A percentile compares a stretch with the other conserved stretches of the same genome.
These are phyloP conservation scores for Cyanoramphus novaezelandiae DNA, from an alignment of 2,113 vertebrate genomes.

Conservation along the genomic window DNA sequence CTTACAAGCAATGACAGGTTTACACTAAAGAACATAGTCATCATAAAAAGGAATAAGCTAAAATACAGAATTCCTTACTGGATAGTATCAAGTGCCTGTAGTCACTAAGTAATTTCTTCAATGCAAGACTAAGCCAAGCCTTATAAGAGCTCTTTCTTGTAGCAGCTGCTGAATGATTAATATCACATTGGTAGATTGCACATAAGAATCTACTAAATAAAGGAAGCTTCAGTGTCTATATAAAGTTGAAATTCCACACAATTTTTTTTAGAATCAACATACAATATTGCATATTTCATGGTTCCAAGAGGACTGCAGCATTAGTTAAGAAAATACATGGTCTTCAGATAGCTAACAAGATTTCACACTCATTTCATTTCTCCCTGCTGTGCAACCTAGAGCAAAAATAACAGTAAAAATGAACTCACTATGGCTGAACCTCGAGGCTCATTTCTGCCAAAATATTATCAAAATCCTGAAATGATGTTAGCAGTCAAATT, in stretches of 20 bases:
- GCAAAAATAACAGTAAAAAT: constrained; percentile 17
- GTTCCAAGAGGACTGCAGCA: constrained; percentile 20
- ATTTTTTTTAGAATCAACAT: constrained; percentile 46
- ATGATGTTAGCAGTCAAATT: not conserved
- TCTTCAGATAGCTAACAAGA: constrained; percentile 51
- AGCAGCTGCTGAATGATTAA: constrained; percentile 60
- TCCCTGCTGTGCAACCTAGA: constrained; percentile 31
- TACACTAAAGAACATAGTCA: not conserved
- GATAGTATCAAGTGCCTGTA: constrained; percentile 9
- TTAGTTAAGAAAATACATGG: constrained; percentile 36
- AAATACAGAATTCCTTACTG: constrained; percentile 2
- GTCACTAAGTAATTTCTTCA: constrained; percentile 28
- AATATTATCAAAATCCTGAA: constrained; percentile 27
- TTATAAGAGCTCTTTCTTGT: constrained; percentile 32
- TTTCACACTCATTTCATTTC: constrained; percentile 40
- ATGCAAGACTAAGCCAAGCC: not conserved
- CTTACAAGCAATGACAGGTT: constrained; percentile 15
- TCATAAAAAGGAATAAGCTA: constrained; percentile 26
- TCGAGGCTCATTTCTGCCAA: constrained; percentile 36
- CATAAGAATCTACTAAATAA: constrained; percentile 56
- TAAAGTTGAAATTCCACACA: constrained; percentile 20
- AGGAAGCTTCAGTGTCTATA: not conserved
- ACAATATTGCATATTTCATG: constrained; percentile 42
- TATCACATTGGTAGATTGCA: constrained; percentile 27
- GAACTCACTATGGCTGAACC: not conserved